A percentile compares a stretch with the other conserved stretches of the same genome.
phyloP scores from a whole-genome alignment of 2,797 vertebrate genomes.

The Oryzias sinensis region DNA sequence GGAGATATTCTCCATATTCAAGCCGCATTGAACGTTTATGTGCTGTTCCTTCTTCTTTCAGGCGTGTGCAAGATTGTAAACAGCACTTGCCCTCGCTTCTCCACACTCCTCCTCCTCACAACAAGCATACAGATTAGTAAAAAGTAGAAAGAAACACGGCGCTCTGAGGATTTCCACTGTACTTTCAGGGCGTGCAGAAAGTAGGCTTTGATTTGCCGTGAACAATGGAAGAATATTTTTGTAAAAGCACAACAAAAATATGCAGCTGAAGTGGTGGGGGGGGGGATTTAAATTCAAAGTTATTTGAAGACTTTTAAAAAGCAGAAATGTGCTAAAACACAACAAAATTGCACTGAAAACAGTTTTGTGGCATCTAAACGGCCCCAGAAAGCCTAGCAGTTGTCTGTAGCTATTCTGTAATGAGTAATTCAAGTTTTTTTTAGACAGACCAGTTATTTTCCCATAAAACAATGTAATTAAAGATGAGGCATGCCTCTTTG shows the following conservation, averaged over 20 bases:
- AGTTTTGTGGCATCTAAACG: slow-evolving; percentile 57
- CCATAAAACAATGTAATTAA: slow-evolving; percentile 67
- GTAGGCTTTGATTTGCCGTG: slow-evolving; percentile 42
- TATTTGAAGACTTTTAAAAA: slow-evolving; percentile 41
- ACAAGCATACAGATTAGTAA: slow-evolving; percentile 47
- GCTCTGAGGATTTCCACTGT: slow-evolving; percentile 37
- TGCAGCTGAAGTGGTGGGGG: slow-evolving; percentile 26
- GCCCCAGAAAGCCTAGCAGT: slow-evolving; percentile 58
- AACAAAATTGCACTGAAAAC: slow-evolving; percentile 57
- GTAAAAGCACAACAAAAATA: slow-evolving; percentile 33
- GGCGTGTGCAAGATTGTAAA: slow-evolving; percentile 34
- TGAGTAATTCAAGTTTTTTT: slow-evolving; percentile 56
- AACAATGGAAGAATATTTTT: slow-evolving; percentile 38
- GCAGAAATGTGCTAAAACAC: slow-evolving; percentile 37
- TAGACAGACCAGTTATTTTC: slow-evolving; percentile 44
- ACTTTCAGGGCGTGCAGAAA: slow-evolving; percentile 28
- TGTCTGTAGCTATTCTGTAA: slow-evolving; percentile 58
- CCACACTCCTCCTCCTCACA: slow-evolving; percentile 17
- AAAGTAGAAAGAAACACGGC: slow-evolving; percentile 30
- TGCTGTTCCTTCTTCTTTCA: slow-evolving; percentile 11
- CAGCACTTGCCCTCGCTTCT: slow-evolving; percentile 30
- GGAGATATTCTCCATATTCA: slow-evolving; percentile 3
- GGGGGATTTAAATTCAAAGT: slow-evolving; percentile 36
- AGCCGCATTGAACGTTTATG: neutral
- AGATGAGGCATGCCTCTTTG: slow-evolving; percentile 57